Percentiles rank a stretch among this genome's conserved stretches.
Evolutionary conservation across 2,888 invertebrate genomes (phyloP).

Genomic region (Lithophane socia): DNA sequence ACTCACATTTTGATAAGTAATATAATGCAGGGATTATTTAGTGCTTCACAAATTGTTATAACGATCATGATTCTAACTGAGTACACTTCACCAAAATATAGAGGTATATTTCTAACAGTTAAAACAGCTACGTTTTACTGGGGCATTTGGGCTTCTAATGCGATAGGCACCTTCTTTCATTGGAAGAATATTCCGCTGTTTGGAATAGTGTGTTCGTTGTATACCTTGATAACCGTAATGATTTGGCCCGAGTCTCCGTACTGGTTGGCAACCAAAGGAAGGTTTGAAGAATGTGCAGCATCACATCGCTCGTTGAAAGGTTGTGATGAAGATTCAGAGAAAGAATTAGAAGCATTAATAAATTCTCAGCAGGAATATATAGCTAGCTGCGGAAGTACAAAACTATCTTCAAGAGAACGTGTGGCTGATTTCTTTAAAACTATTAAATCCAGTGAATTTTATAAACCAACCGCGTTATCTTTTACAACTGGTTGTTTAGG

Average conservation of each 20-base stretch:
- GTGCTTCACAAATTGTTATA: constrained; percentile 49
- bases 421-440: constrained; percentile 38
- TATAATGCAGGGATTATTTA: constrained; percentile 58
- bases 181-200: constrained; percentile 69
- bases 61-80: constrained; percentile 67
- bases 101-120: constrained; percentile 70
- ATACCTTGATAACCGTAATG: constrained; percentile 46
- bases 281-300: constrained; percentile 69
- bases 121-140: constrained; percentile 69
- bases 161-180: constrained; percentile 71
- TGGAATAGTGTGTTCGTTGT: constrained; percentile 58
- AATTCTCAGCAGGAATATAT: constrained; percentile 64
- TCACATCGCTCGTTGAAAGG: constrained; percentile 75
- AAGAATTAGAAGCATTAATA: constrained; percentile 70
- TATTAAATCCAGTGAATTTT: constrained; percentile 66
- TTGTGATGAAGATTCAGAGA: constrained; percentile 65
- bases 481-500: constrained; percentile 8
- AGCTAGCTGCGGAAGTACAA: constrained; percentile 22
- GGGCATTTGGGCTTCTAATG: constrained; percentile 70
- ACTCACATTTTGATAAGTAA: constrained; percentile 66
- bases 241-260: constrained; percentile 66
- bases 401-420: constrained; percentile 12
- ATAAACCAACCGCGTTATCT: constrained; percentile 64
- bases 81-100: constrained; percentile 69
- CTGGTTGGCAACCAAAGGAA: constrained; percentile 75